Percentiles rank a stretch among this genome's conserved stretches.
Conservation (phyloP, 2,888 invertebrate genomes). For the Eupithecia insigniata region DNA sequence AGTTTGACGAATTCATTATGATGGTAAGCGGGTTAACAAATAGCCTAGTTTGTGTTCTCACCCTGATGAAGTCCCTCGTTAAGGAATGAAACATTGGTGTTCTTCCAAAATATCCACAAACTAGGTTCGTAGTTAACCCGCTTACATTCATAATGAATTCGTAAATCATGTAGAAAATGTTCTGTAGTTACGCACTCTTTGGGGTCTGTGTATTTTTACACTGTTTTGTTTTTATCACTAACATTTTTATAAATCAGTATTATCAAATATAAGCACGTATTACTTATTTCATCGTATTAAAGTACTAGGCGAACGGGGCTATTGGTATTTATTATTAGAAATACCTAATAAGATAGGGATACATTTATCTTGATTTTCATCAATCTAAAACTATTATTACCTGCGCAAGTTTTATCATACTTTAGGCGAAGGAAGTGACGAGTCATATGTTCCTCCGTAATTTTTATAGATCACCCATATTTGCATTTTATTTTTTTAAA, state of each 20-base stretch:
- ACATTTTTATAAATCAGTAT: slow-evolving; percentile 4
- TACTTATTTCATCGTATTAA: background rate
- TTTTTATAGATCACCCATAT: background rate
- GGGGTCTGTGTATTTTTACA: background rate
- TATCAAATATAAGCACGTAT: background rate
- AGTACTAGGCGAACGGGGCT: background rate
- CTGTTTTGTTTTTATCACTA: background rate
- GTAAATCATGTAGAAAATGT: no score
- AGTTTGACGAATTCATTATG: no score
- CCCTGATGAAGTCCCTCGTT: no score
- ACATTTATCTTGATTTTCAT: background rate
- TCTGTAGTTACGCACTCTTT: no score
- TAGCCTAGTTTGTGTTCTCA: no score
- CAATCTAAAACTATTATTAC: background rate
- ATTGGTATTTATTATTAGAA: background rate
- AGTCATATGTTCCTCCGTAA: background rate
- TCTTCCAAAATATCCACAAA: no score
- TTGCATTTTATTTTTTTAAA: background rate
- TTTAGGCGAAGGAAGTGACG: background rate
- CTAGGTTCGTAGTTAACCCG: no score
- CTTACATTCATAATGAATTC: no score
- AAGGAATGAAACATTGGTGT: no score
- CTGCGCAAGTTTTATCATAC: background rate
- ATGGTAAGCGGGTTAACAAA: no score
- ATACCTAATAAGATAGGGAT: background rate